A percentile compares a stretch with the other conserved stretches of the same genome.
phyloP scores from a whole-genome alignment of 2,888 invertebrate genomes.

The Lasiommata megera region DNA sequence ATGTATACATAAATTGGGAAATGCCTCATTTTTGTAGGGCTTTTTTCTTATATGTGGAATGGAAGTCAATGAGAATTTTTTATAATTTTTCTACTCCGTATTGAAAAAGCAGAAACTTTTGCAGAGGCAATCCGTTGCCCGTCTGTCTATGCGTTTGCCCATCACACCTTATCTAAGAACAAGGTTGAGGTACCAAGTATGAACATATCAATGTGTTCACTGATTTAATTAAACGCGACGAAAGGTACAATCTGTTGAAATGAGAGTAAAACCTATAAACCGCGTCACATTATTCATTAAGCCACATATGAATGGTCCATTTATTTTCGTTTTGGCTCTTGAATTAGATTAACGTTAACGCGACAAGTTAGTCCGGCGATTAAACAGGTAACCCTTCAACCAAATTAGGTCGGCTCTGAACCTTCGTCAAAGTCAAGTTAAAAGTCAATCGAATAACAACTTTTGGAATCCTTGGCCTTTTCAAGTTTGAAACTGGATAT shows the following conservation, averaged over 20 bases:
- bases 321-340: constrained; percentile 27
- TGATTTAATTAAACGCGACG: background rate
- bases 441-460: constrained; percentile 33
- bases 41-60: background rate
- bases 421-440: constrained; percentile 35
- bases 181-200: too few species aligned
- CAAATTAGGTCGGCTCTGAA: constrained; percentile 33
- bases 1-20: constrained; percentile 9
- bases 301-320: constrained; percentile 18
- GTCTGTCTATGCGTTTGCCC: too few species aligned
- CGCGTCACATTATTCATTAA: constrained; percentile 18
- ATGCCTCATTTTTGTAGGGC: constrained; percentile 2
- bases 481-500: constrained; percentile 4
- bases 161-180: too few species aligned
- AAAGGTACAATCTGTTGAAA: constrained; percentile 5
- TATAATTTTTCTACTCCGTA: too few species aligned
- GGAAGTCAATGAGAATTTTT: too few species aligned
- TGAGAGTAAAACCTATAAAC: constrained; percentile 13
- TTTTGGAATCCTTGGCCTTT: constrained; percentile 17
- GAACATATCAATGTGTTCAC: background rate
- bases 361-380: constrained; percentile 32
- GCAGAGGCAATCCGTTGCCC: too few species aligned
- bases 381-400: constrained; percentile 32
- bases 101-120: too few species aligned
- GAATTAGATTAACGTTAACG: constrained; percentile 30